Evolutionary conservation across 2,888 invertebrate genomes (phyloP), one percentile per base, ranked within the genome.

Genomic region (Asteroscopus sphinx): DNA sequence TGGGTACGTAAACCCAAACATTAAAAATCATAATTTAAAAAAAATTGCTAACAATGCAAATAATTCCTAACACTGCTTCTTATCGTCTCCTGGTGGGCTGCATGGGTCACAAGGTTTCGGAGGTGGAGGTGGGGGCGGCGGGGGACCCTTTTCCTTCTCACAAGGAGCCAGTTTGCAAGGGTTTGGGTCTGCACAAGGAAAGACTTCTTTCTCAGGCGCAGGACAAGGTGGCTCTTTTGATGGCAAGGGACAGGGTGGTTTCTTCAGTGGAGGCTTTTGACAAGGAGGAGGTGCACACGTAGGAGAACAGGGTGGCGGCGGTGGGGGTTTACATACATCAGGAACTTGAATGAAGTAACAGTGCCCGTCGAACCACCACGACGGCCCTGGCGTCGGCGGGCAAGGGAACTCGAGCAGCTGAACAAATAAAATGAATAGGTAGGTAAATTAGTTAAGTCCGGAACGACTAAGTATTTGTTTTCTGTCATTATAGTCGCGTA

Each of bases 351-450:
- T 87, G 62, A 80, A 93, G 68, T 88, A 91, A 57, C 80, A 83
- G 62, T 93, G 93, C 0, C 89, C 91, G 59, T 93, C 93, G 87
- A 91, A 93, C 89, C 90, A 90, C 88, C 90, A 93, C 0, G 87
- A 48, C 0, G 64, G 33, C 0, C 93, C 93, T 0, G 93, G 93
- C 0, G 83, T 88, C 6, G 93, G 93, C 0, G 84, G 76, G 9
- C 66, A 68, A 4, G 68, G 56, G 64, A 89, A 90, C 17, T 68
- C 73, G 1, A 90, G 67, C 88, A 90, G 77, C 33, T 77, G 77
- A n/a, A n/a, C n/a, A n/a, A 6, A 25, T 25, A 25, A 25, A 4
- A 25, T 6, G 6, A 25, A 25, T 25, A 25, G 25, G 6, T 25
- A 25, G 6, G 25, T 4, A 25, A 3, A 25, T 25, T 25, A 25